Percentiles rank a stretch among this genome's conserved stretches.
Evolutionary conservation across 2,797 vertebrate genomes (phyloP).

Genomic region (Pipistrellus pygmaeus): DNA sequence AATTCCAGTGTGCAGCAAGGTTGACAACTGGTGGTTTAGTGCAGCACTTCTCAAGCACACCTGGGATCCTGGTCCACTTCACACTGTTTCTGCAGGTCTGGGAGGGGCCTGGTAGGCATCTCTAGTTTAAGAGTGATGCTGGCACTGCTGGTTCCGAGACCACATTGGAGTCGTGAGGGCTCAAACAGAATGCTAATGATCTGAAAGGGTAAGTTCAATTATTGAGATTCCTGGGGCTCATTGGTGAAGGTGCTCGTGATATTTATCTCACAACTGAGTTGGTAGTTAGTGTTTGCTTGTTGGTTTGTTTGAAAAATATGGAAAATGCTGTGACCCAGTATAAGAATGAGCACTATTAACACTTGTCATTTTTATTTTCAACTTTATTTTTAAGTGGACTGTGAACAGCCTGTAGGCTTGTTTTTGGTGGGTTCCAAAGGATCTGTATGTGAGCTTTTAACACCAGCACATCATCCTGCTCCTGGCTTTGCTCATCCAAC

Average conservation of each 20-base stretch:
- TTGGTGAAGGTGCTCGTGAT: neutral
- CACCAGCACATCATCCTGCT: accelerated
- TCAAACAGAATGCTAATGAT: neutral
- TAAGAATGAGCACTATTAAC: neutral
- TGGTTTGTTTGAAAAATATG: neutral
- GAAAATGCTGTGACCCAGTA: neutral
- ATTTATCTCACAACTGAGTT: neutral
- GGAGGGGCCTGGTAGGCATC: neutral
- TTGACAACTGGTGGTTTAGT: neutral
- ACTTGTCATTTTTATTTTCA: neutral
- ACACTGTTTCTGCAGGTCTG: no score
- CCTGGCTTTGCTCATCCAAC: neutral
- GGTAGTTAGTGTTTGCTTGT: neutral
- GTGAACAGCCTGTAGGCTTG: neutral
- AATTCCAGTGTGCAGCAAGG: neutral
- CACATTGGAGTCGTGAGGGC: neutral
- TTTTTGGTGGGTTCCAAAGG: neutral
- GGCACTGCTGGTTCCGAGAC: neutral
- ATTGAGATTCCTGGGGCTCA: neutral
- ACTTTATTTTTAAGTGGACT: neutral
- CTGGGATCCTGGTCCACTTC: neutral
- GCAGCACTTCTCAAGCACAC: neutral
- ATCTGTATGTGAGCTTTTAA: neutral
- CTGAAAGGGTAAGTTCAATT: neutral
- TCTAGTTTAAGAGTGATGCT: neutral